These are phyloP conservation scores for Amazonetta brasiliensis DNA, from an alignment of 2,797 vertebrate species.

Conservation along the genomic window DNA sequence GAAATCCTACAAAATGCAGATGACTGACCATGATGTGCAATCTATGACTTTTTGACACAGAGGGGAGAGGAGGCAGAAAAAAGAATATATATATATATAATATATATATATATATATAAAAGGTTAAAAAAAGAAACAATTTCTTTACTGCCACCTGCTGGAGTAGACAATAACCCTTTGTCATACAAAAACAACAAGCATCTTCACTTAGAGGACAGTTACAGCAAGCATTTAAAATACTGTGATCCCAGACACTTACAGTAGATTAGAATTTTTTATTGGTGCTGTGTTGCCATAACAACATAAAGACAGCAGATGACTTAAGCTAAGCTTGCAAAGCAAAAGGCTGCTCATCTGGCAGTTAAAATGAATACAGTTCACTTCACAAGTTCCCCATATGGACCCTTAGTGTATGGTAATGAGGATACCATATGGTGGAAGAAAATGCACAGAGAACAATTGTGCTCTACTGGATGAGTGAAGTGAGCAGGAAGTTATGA, in stretches of 20 bases:
- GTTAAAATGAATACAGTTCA: constrained; percentile 88
- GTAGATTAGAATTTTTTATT: constrained; percentile 88
- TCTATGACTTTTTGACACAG: background rate
- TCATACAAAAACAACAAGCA: constrained; percentile 52
- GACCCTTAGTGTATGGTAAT: constrained; percentile 86
- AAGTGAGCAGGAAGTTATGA: constrained; percentile 73
- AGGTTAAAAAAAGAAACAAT: background rate
- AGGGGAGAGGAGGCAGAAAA: background rate
- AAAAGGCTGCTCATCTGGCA: constrained; percentile 88
- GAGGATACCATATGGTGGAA: constrained; percentile 86
- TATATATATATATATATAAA: background rate
- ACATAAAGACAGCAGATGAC: constrained; percentile 86
- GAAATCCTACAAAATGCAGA: background rate
- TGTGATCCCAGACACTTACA: constrained; percentile 82
- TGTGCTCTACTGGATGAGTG: constrained; percentile 79
- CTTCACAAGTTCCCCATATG: constrained; percentile 88
- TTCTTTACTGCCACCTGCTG: constrained; percentile 82
- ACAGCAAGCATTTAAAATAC: constrained; percentile 81
- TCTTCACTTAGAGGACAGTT: constrained; percentile 77
- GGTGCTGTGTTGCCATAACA: constrained; percentile 86
- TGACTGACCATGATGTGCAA: background rate
- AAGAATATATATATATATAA: too few relatives aligned
- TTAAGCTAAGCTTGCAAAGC: constrained; percentile 86
- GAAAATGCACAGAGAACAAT: constrained; percentile 84
- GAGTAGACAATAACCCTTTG: constrained; percentile 73